Percentiles rank a stretch among this genome's conserved stretches.
phyloP scores from a whole-genome alignment of 1,140 invertebrate species.

The Radopholus similis region DNA sequence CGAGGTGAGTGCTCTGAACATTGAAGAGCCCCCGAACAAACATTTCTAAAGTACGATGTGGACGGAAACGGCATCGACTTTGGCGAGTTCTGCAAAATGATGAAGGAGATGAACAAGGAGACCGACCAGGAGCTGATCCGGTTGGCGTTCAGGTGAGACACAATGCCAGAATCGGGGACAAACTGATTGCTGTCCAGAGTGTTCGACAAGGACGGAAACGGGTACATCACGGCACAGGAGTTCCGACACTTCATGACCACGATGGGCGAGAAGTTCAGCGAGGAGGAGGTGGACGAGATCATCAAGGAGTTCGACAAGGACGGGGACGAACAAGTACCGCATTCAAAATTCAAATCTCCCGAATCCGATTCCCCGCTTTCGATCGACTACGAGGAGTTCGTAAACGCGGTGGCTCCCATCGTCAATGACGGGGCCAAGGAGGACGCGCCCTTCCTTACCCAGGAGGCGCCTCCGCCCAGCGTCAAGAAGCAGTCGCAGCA shows the following conservation, averaged over 20 bases:
- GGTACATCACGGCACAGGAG: slow-evolving; percentile 59
- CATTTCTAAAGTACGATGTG: slow-evolving; percentile 14
- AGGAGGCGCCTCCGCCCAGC: slow-evolving; percentile 40
- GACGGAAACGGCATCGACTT: slow-evolving; percentile 21
- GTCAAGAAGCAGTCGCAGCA: background rate
- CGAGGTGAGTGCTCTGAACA: slow-evolving; percentile 22
- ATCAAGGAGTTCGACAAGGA: slow-evolving; percentile 59
- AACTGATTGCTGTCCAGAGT: slow-evolving; percentile 40
- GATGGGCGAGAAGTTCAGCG: slow-evolving; percentile 60
- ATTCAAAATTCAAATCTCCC: background rate
- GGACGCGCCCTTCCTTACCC: slow-evolving; percentile 49
- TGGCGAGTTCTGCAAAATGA: slow-evolving; percentile 60
- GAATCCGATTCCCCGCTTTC: slow-evolving; percentile 23
- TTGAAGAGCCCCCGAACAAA: background rate
- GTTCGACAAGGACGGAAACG: slow-evolving; percentile 60
- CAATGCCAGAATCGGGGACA: background rate
- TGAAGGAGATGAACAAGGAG: slow-evolving; percentile 61
- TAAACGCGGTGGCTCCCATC: slow-evolving; percentile 55
- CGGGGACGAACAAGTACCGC: slow-evolving; percentile 53
- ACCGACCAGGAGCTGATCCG: slow-evolving; percentile 59
- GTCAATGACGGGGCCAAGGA: slow-evolving; percentile 55
- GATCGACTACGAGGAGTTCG: slow-evolving; percentile 60
- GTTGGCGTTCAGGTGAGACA: slow-evolving; percentile 57
- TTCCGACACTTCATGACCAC: slow-evolving; percentile 61
- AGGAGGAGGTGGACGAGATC: slow-evolving; percentile 59